phyloP scores from a whole-genome alignment of 2,113 vertebrate species.

The Centropristis striata region DNA sequence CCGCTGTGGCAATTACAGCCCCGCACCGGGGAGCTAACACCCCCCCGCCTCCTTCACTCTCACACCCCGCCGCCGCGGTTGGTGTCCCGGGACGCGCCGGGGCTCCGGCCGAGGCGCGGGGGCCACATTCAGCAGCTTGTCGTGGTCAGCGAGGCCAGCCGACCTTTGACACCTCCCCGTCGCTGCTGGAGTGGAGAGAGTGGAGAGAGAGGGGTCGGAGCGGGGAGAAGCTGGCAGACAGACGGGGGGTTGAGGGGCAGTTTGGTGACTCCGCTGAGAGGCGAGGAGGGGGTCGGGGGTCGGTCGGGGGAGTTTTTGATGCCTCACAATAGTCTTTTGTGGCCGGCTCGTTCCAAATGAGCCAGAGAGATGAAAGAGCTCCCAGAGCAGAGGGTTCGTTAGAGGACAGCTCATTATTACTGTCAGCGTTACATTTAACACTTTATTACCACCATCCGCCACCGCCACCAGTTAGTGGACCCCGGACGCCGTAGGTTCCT shows the following conservation, averaged over 20 bases:
- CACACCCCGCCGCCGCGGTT: neutral
- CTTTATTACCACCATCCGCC: neutral
- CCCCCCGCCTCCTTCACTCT: neutral
- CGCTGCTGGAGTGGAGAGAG: conserved; percentile 32
- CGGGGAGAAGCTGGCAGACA: conserved; percentile 29
- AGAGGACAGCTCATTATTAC: conserved; percentile 90
- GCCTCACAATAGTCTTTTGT: conserved; percentile 93
- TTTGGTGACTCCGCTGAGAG: conserved; percentile 41
- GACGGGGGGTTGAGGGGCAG: conserved; percentile 33
- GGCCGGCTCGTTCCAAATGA: conserved; percentile 85
- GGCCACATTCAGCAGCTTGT: conserved; percentile 89
- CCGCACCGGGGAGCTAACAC: conserved; percentile 29
- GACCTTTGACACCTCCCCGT: conserved; percentile 94
- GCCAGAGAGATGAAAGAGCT: conserved; percentile 88
- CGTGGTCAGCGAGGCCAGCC: conserved; percentile 92
- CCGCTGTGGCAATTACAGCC: conserved; percentile 70
- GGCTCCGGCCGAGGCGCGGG: conserved; percentile 31
- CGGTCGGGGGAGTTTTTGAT: conserved; percentile 32
- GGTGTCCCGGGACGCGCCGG: conserved; percentile 40
- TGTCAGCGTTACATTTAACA: conserved; percentile 29
- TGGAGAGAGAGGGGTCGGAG: conserved; percentile 1
- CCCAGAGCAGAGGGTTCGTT: conserved; percentile 84
- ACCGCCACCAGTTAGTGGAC: neutral
- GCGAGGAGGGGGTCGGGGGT: conserved; percentile 24
- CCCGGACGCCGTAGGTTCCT: conserved; percentile 41